Percentiles rank a stretch among this genome's conserved stretches.
These are phyloP conservation scores for Atherinomorus stipes DNA, from an alignment of 2,113 vertebrate genomes.

Conservation along the genomic window DNA sequence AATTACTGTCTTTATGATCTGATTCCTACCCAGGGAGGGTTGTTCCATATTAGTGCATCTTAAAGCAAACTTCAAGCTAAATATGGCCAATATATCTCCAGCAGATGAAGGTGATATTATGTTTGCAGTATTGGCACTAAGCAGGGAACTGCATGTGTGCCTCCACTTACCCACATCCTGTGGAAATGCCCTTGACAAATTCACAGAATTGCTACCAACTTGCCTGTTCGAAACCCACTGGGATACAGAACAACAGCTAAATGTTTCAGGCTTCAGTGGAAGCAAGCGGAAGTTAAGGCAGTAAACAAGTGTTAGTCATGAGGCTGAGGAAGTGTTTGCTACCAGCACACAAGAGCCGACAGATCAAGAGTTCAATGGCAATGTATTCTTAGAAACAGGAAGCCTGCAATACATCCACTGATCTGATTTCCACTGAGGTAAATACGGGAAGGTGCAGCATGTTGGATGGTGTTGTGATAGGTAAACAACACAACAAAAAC, in stretches of 20 bases:
- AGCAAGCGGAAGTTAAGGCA: constrained; percentile 44
- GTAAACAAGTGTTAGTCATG: constrained; percentile 72
- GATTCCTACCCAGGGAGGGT: constrained; percentile 1
- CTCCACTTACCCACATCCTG: constrained; percentile 16
- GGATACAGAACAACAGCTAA: constrained; percentile 30
- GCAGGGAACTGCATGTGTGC: background rate
- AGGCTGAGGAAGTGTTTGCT: constrained; percentile 66
- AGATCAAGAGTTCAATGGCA: constrained; percentile 68
- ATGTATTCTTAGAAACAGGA: constrained; percentile 82
- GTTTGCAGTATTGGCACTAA: constrained; percentile 2
- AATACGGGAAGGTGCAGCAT: constrained; percentile 39
- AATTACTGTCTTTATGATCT: background rate
- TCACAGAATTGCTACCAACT: constrained; percentile 13
- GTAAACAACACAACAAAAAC: constrained; percentile 45
- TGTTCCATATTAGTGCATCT: background rate
- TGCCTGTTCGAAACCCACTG: background rate
- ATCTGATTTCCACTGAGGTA: constrained; percentile 53
- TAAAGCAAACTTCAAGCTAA: constrained; percentile 6
- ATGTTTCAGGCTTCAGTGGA: constrained; percentile 31
- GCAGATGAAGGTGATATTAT: background rate
- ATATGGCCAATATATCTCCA: background rate
- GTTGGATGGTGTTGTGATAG: constrained; percentile 9
- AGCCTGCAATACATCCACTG: constrained; percentile 58
- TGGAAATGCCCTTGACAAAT: constrained; percentile 54
- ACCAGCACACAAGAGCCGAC: constrained; percentile 45